phyloP scores from a whole-genome alignment of 2,797 vertebrate species.

The Chiroxiphia lanceolata region DNA sequence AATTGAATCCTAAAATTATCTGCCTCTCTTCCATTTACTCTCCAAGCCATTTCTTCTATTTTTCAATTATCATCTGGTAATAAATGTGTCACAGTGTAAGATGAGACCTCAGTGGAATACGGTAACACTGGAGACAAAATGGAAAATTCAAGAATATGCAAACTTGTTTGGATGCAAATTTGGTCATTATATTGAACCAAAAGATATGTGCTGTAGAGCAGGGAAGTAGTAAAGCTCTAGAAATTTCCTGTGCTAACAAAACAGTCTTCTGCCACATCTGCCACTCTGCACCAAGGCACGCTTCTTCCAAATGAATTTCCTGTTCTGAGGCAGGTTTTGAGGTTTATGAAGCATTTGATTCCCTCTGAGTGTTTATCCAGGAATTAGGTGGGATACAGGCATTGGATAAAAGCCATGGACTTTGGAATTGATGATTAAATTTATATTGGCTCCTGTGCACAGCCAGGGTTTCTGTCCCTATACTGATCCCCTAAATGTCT shows the following conservation, averaged over 20 bases:
- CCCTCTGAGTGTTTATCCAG: neutral
- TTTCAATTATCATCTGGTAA: conserved; percentile 72
- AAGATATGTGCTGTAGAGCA: neutral
- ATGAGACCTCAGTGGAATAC: conserved; percentile 43
- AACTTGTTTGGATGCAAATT: conserved; percentile 66
- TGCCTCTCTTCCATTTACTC: conserved; percentile 61
- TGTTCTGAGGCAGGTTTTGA: neutral
- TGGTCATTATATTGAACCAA: neutral
- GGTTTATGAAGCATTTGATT: conserved; percentile 8
- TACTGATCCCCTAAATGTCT: neutral
- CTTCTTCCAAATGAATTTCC: neutral
- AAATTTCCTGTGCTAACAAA: conserved; percentile 3
- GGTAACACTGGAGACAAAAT: conserved; percentile 1
- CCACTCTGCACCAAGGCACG: neutral
- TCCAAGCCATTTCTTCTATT: conserved; percentile 63
- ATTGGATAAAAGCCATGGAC: neutral
- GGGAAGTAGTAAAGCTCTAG: neutral
- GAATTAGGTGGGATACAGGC: neutral
- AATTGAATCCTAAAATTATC: conserved; percentile 71
- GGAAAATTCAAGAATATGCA: conserved; percentile 50
- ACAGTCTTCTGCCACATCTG: neutral
- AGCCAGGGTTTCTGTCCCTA: neutral
- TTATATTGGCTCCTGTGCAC: neutral
- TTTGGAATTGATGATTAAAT: neutral
- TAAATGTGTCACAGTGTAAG: conserved; percentile 66